Evolutionary conservation across 2,888 invertebrate genomes (phyloP).

Genomic region (Thelaira solivaga): DNA sequence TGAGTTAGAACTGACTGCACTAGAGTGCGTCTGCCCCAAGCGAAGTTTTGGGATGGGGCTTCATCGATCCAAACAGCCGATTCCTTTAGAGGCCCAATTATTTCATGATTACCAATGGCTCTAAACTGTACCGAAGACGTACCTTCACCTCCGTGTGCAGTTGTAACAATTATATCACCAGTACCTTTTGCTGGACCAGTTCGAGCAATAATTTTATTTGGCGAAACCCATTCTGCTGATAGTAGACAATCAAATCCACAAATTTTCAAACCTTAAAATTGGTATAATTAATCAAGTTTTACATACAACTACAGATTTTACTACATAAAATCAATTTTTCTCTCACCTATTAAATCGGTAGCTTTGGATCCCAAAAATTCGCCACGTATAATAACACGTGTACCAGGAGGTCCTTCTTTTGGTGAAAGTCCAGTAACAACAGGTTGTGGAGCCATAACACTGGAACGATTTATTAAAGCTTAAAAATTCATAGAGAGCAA

Average conservation of each 20-base stretch:
- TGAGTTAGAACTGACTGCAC: slow-evolving; percentile 91
- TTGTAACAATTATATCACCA: slow-evolving; percentile 94
- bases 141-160: slow-evolving; percentile 81
- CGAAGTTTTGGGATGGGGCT: slow-evolving; percentile 87
- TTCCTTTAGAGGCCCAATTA: slow-evolving; percentile 96
- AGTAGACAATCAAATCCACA: slow-evolving; percentile 96
- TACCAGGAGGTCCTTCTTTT: slow-evolving; percentile 98
- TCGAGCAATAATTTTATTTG: slow-evolving; percentile 97
- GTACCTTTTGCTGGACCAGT: slow-evolving; percentile 94
- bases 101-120: slow-evolving; percentile 85
- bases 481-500: background rate
- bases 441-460: slow-evolving; percentile 77
- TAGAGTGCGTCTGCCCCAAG: slow-evolving; percentile 90
- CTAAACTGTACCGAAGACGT: slow-evolving; percentile 77
- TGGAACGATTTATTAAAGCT: background rate
- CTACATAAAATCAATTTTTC: slow-evolving; percentile 14
- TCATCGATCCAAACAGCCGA: slow-evolving; percentile 99
- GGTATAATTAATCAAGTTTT: background rate
- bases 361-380: slow-evolving; percentile 94
- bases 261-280: slow-evolving; percentile 87
- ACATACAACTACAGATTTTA: background rate
- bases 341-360: slow-evolving; percentile 89
- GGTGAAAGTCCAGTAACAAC: slow-evolving; percentile 98
- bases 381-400: slow-evolving; percentile 94
- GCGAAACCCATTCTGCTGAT: slow-evolving; percentile 98